Percentiles rank a stretch among this genome's conserved stretches.
Conservation (phyloP, 2,888 invertebrate species). For the Cistogaster globosa region DNA sequence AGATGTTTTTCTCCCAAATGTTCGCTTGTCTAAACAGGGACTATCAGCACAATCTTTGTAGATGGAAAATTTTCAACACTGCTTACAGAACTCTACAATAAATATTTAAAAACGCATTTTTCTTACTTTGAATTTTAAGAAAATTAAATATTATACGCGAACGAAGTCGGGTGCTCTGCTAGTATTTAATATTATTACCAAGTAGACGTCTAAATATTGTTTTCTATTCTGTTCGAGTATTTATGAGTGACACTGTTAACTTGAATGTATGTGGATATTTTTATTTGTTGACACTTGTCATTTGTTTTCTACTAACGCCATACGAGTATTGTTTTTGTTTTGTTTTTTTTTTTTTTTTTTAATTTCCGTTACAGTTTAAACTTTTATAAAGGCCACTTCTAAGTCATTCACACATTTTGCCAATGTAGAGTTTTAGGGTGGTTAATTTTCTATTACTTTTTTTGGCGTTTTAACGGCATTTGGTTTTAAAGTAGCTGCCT, state of each 20-base stretch:
- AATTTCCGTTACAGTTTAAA: constrained; percentile 37
- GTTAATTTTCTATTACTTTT: constrained; percentile 61
- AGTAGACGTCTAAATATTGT: neutral
- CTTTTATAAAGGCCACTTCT: constrained; percentile 2
- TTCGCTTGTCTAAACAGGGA: too few species aligned
- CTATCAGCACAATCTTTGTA: too few species aligned
- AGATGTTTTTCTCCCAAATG: too few species aligned
- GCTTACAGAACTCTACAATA: too few species aligned
- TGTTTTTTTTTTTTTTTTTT: constrained; percentile 42
- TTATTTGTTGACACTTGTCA: constrained; percentile 53
- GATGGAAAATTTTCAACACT: too few species aligned
- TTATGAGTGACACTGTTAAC: neutral
- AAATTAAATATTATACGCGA: too few species aligned
- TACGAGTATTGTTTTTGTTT: too few species aligned
- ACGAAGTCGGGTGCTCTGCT: too few species aligned
- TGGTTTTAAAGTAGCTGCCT: constrained; percentile 3
- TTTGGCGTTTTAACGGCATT: constrained; percentile 57
- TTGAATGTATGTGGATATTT: neutral
- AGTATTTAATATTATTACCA: too few species aligned
- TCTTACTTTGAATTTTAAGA: too few species aligned
- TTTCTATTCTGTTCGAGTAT: neutral
- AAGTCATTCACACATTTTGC: neutral
- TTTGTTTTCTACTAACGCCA: constrained; percentile 23
- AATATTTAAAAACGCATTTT: too few species aligned
- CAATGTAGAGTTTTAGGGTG: constrained; percentile 23